Evolutionary conservation across 2,888 invertebrate genomes (phyloP).

Genomic region (Clitarchus hookeri): DNA sequence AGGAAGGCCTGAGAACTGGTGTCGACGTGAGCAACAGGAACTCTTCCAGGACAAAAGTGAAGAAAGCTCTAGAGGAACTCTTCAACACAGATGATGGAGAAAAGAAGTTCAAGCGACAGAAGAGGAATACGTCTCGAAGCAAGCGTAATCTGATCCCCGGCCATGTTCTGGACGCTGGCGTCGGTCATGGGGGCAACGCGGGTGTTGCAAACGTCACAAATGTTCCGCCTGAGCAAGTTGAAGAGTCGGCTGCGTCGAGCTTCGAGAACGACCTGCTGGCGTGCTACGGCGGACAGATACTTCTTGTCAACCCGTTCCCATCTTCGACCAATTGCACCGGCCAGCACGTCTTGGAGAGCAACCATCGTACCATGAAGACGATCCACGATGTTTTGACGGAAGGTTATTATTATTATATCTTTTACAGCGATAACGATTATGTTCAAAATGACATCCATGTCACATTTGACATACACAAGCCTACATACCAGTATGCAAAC

Average conservation of each 20-base stretch:
- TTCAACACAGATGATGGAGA: neutral
- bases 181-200: constrained; percentile 77
- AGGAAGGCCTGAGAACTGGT: neutral
- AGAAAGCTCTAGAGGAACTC: neutral
- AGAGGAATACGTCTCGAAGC: neutral
- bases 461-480: constrained; percentile 82
- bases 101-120: neutral
- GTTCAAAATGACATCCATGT: constrained; percentile 81
- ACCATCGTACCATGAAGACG: constrained; percentile 59
- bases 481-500: constrained; percentile 78
- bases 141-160: constrained; percentile 15
- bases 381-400: constrained; percentile 73
- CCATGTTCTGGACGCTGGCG: constrained; percentile 70
- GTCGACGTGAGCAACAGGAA: neutral
- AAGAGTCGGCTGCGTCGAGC: constrained; percentile 76
- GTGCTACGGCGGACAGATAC: constrained; percentile 76
- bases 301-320: constrained; percentile 73
- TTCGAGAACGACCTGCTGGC: constrained; percentile 77
- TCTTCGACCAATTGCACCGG: constrained; percentile 70
- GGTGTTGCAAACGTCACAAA: constrained; percentile 58
- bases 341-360: constrained; percentile 68
- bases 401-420: constrained; percentile 88
- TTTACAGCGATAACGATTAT: constrained; percentile 84
- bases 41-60: neutral
- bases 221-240: constrained; percentile 57